These are phyloP conservation scores for Acridotheres tristis DNA, from an alignment of 2,797 vertebrate species.

Conservation along the genomic window DNA sequence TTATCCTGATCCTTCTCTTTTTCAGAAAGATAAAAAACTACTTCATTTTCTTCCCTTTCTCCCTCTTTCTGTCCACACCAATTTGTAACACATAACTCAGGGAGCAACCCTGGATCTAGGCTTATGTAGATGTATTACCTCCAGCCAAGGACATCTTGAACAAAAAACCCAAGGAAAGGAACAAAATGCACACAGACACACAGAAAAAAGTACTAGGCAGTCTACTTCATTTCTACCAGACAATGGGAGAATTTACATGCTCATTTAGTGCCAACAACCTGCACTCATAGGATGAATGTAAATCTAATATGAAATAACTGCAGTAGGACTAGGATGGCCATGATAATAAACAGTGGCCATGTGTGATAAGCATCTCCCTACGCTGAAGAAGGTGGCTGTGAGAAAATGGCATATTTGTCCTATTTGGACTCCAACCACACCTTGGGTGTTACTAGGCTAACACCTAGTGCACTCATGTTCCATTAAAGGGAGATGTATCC, in stretches of 20 bases:
- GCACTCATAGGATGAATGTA: not conserved
- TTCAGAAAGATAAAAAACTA: not conserved
- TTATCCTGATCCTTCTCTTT: not conserved
- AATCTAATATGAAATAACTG: not conserved
- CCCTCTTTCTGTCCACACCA: not conserved
- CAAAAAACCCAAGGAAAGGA: not conserved
- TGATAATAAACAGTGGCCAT: not conserved
- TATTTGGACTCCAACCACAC: not conserved
- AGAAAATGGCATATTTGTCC: not conserved
- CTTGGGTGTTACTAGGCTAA: not conserved
- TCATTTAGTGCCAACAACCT: not conserved
- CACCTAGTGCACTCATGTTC: accelerated
- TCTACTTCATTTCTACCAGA: not conserved
- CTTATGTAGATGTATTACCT: not conserved
- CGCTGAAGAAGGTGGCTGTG: not conserved
- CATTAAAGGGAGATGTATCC: not conserved
- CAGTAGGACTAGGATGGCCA: not conserved
- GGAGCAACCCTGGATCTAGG: not conserved
- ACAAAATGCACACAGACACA: not conserved
- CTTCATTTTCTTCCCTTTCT: not conserved
- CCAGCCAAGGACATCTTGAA: not conserved
- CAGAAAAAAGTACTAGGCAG: not conserved
- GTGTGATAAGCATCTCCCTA: not conserved
- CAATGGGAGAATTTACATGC: not conserved
- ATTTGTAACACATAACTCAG: not conserved